Evolutionary conservation across 2,888 invertebrate species (phyloP).

Genomic region (Euzophera pinguis): DNA sequence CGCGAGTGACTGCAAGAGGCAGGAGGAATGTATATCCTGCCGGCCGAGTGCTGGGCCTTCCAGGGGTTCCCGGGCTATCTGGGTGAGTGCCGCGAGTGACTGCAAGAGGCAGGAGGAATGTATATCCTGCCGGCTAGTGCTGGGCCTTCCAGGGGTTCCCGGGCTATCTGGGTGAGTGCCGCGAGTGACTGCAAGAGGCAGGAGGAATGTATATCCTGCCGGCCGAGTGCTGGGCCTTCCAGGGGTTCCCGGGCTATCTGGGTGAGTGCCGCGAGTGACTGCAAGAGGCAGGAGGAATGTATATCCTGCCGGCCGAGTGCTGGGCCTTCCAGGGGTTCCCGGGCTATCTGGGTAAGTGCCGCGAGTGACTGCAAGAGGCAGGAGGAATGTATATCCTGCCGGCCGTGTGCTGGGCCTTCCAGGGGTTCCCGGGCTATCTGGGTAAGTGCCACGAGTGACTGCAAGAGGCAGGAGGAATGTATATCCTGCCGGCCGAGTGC

Average conservation of each 20-base stretch:
- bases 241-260: constrained; percentile 90
- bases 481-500: constrained; percentile 97
- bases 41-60: constrained; percentile 99
- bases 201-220: no score
- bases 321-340: constrained; percentile 97
- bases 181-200: no score
- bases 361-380: no score
- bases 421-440: constrained; percentile 90
- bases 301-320: constrained; percentile 97
- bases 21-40: no score
- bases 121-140: constrained; percentile 97
- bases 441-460: constrained; percentile 50
- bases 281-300: no score
- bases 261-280: constrained; percentile 50
- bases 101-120: no score
- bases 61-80: constrained; percentile 92
- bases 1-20: no score
- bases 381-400: no score
- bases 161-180: constrained; percentile 83
- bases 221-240: constrained; percentile 98
- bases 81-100: no score
- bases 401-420: constrained; percentile 98
- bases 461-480: no score
- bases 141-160: constrained; percentile 97
- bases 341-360: constrained; percentile 82